Evolutionary conservation across 2,888 invertebrate genomes (phyloP), one percentile per base, ranked within the genome.

Genomic region (Oegoconia quadripuncta): DNA sequence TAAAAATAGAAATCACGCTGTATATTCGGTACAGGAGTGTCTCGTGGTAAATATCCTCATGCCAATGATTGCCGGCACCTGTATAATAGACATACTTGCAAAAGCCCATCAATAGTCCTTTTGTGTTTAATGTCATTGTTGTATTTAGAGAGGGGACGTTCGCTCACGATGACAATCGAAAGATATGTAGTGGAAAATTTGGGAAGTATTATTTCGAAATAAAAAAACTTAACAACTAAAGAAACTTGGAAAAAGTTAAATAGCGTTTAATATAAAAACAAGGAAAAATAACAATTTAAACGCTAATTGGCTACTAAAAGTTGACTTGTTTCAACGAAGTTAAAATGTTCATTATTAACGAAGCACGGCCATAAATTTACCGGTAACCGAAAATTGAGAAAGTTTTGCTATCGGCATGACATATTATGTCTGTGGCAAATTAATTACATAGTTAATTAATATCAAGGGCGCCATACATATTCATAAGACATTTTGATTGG

Each of bases 1-100:
- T 57, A 32, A 66, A 52, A 52, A 80, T 81, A 4, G 78, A 67
- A 45, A 74, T 45, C 26, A 64, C 42, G 14, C 51, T 68, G 46
- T 80, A 83, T 8, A 67, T 37, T 46, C 62, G 70, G 46, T 81
- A 82, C 18, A 27, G 30, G 11, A 52, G 38, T 12, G 68, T 70
- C 57, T 81, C 81, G 23, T 43, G 41, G 45, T 67, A 71, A 16
- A 59, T 58, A 37, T 74, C 52, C 49, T 81, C 73, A 38, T 62
- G 73, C 78, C 80, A 81, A 51, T 63, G 81, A 53, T 80, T 77
- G 5, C 81, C 80, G 3, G 67, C 69, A 14, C 82, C 82, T 1
- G 80, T 67, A 28, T 69, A 74, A 45, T 74, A 81, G n/a, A 77
- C 75, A 48, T 69, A 80, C 55, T 62, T 74, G 49, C 81, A 82